phyloP scores from a whole-genome alignment of 1,140 invertebrate genomes.

The Panagrolaimus sp. region DNA sequence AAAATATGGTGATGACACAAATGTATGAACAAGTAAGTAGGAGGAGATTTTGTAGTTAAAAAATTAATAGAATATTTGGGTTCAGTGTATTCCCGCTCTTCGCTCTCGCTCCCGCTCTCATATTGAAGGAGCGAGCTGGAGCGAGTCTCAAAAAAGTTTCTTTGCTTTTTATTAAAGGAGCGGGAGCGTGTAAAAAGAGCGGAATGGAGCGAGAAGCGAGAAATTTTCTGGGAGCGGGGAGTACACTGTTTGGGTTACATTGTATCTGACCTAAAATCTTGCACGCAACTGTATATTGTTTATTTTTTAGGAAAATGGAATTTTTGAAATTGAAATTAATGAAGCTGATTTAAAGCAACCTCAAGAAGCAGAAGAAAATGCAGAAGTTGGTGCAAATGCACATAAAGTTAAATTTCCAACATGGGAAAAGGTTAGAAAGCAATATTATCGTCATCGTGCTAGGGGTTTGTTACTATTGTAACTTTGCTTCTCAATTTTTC shows the following conservation, averaged over 20 bases:
- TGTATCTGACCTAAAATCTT: too few species aligned
- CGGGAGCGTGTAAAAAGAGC: too few species aligned
- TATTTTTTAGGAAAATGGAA: background rate
- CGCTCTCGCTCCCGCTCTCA: too few species aligned
- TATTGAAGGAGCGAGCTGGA: too few species aligned
- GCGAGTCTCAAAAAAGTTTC: too few species aligned
- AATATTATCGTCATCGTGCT: conserved; percentile 1
- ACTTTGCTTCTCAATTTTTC: background rate
- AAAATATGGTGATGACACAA: background rate
- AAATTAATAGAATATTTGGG: background rate
- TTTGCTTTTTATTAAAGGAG: too few species aligned
- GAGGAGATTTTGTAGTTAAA: background rate
- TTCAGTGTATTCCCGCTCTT: too few species aligned
- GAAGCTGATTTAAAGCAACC: background rate
- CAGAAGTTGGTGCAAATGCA: background rate
- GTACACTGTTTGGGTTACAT: too few species aligned
- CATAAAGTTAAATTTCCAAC: conserved; percentile 4
- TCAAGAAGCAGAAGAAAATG: background rate
- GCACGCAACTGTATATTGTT: too few species aligned
- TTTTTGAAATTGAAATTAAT: background rate
- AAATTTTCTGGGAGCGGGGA: too few species aligned
- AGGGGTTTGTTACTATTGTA: background rate
- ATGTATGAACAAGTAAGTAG: conserved; percentile 1
- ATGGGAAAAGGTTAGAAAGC: background rate
- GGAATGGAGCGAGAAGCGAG: too few species aligned